Conservation (phyloP, 2,888 invertebrate genomes). For the Nomada ruficornis region DNA sequence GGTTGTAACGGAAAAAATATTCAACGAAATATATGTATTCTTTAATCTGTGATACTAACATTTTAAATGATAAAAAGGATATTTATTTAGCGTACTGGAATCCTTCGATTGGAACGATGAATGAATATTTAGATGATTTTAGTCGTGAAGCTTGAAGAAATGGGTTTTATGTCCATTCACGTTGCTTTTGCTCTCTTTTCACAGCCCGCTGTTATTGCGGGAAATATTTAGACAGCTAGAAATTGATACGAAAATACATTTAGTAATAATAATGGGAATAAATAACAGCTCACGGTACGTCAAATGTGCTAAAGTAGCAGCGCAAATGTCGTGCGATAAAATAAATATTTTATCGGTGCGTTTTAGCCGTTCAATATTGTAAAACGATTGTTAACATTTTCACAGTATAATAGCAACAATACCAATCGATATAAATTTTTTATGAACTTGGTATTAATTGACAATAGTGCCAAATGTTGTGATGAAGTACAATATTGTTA, state of each 20-base stretch:
- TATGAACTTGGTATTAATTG: neutral
- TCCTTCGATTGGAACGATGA: conserved; percentile 12
- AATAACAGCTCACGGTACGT: conserved; percentile 4
- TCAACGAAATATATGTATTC: conserved; percentile 14
- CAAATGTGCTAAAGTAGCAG: neutral
- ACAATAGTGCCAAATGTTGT: conserved; percentile 29
- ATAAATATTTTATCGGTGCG: neutral
- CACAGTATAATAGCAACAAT: neutral
- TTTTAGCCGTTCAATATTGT: neutral
- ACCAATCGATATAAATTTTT: conserved; percentile 1
- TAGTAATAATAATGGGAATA: conserved; percentile 10
- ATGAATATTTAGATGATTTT: conserved; percentile 43
- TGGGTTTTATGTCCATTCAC: conserved; percentile 3
- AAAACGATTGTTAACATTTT: neutral
- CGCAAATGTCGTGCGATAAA: neutral
- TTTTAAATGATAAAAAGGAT: conserved; percentile 15
- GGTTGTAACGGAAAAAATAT: neutral
- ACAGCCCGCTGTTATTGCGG: conserved; percentile 16
- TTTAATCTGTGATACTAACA: conserved; percentile 49
- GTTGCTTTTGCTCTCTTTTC: neutral
- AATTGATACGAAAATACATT: neutral
- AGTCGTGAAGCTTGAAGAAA: conserved; percentile 15
- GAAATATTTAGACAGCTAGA: conserved; percentile 36
- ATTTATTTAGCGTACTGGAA: conserved; percentile 39
- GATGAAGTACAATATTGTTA: neutral